Conservation (phyloP, 2,888 invertebrate species). For the Drosophila setosimentum region DNA sequence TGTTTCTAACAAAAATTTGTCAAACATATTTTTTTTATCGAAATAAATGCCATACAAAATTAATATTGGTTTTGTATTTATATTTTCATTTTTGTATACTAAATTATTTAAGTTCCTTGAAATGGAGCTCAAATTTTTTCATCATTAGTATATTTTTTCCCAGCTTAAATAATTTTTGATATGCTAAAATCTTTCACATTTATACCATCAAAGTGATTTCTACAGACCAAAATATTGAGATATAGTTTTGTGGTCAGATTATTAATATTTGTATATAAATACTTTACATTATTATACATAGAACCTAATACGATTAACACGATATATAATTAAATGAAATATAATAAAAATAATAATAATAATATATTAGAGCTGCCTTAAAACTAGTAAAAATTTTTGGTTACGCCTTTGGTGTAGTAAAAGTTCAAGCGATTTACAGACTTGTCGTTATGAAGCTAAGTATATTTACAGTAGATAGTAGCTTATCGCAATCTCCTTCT, state of each 20-base stretch:
- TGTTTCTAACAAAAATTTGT: background rate
- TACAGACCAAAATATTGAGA: background rate
- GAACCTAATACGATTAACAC: constrained; percentile 11
- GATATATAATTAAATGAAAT: background rate
- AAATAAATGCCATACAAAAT: constrained; percentile 25
- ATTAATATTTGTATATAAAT: constrained; percentile 13
- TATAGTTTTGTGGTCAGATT: background rate
- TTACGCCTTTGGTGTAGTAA: constrained; percentile 70
- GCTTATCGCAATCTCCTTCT: constrained; percentile 7
- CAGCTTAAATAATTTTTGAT: background rate
- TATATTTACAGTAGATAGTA: constrained; percentile 52
- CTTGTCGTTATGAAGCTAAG: constrained; percentile 46
- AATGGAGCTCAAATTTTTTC: background rate
- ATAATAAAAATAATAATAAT: constrained; percentile 1
- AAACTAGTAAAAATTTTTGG: constrained; percentile 49
- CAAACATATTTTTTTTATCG: background rate
- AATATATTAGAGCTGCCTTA: constrained; percentile 17
- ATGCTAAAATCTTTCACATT: background rate
- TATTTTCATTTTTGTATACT: background rate
- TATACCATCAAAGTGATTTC: background rate
- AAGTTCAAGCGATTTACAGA: constrained; percentile 56
- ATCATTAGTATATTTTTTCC: background rate
- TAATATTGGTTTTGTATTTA: constrained; percentile 1
- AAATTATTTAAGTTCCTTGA: background rate
- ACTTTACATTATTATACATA: constrained; percentile 21